Evolutionary conservation across 2,113 vertebrate genomes (phyloP), one percentile per base, ranked within the genome.

Genomic region (Probosciger aterrimus): DNA sequence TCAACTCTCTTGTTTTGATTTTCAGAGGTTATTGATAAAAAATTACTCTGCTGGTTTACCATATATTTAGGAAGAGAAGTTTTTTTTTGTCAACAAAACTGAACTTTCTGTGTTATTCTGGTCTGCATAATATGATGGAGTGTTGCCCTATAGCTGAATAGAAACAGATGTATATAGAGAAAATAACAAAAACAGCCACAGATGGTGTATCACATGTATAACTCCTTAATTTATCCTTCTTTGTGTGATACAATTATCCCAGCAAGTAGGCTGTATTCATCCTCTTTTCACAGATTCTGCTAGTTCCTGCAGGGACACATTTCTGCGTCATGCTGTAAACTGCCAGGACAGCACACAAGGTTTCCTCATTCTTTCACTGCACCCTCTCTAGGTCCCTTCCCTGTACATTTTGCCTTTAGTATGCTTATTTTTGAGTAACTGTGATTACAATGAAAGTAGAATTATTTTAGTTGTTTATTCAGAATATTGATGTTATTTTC

Each of bases 191-290:
- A 97, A 87, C 94, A 96, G 89, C 95, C 97, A 89, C 97, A 98
- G 97, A 98, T 98, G 97, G 97, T 49, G 49, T 92, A 91, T 93
- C 84, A 92, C 95, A 96, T 96, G 95, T 91, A 82, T 96, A 97
- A 97, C 96, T 97, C 97, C 97, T 96, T 97, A 98, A 98, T 98
- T 98, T 97, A 95, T 96, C 92, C 68, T 44, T 97, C 89, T 97
- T 97, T 97, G 96, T 97, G 80, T 50, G 91, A 82, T 62, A 75
- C 63, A 97, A 96, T 97, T 95, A 96, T 83, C n/a, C 8, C 17
- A 0, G 82, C 71, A 96, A 96, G 75, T 92, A 94, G 63, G 70
- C 86, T 96, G 71, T 60, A 94, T 96, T 97, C 96, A 97, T 95
- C 18, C 46, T 8, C 63, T 90, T 95, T 96, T 91, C 73, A 94